phyloP scores from a whole-genome alignment of 1,140 invertebrate species.

The Drosophila seguyi region DNA sequence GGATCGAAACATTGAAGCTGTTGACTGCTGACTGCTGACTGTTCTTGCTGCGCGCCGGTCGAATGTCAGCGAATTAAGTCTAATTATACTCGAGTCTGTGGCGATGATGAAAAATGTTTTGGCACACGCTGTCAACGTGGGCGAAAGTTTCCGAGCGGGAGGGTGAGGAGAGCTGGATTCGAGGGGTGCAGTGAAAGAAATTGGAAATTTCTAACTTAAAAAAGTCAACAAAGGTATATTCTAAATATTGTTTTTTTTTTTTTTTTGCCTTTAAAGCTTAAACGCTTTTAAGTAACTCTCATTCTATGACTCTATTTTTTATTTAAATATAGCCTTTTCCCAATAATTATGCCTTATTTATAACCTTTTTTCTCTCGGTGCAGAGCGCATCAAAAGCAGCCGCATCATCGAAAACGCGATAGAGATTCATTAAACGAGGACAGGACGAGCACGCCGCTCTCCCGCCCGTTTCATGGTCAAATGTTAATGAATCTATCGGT shows the following conservation, averaged over 20 bases:
- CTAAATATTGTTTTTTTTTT: too few species aligned
- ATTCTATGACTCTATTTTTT: too few species aligned
- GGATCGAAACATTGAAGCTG: slow-evolving; percentile 35
- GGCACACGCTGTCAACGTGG: slow-evolving; percentile 69
- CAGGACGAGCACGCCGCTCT: not conserved
- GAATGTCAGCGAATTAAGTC: slow-evolving; percentile 75
- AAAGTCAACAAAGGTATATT: not conserved
- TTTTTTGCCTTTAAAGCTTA: too few species aligned
- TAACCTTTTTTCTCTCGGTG: not conserved
- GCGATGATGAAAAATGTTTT: slow-evolving; percentile 66
- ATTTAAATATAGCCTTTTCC: too few species aligned
- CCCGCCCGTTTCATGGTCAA: slow-evolving; percentile 51
- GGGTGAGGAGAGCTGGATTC: not conserved
- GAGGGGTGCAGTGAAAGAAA: not conserved
- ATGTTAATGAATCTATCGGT: slow-evolving; percentile 73
- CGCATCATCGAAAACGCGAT: slow-evolving; percentile 64
- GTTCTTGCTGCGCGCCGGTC: slow-evolving; percentile 29
- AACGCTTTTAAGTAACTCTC: too few species aligned
- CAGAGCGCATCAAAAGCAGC: slow-evolving; percentile 55
- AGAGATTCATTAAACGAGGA: slow-evolving; percentile 74
- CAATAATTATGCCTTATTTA: not conserved
- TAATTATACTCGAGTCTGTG: slow-evolving; percentile 67
- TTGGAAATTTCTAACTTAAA: not conserved
- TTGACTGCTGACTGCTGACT: slow-evolving; percentile 36
- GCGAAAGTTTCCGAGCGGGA: slow-evolving; percentile 17